These are phyloP conservation scores for Ctenomys sociabilis DNA, from an alignment of 2,113 vertebrate genomes.

Conservation along the genomic window DNA sequence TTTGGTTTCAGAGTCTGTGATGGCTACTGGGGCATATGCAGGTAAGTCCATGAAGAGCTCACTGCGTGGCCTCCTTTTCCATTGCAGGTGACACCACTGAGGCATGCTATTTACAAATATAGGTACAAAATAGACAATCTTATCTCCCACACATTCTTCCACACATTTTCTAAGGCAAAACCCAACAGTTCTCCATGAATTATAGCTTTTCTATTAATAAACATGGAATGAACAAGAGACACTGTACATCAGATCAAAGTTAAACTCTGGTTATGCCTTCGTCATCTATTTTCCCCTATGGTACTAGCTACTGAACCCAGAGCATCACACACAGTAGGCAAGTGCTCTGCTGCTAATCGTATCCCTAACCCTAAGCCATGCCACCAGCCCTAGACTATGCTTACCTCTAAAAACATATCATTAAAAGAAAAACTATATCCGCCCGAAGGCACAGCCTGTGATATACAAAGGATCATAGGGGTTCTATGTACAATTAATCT, in stretches of 20 bases:
- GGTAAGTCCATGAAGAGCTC: neutral
- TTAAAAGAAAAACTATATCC: constrained; percentile 8
- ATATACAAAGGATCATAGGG: neutral
- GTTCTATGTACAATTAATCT: neutral
- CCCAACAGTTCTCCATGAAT: neutral
- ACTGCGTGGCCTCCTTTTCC: neutral
- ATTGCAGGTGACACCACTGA: neutral
- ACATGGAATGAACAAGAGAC: neutral
- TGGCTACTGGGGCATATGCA: too few species aligned
- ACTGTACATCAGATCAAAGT: neutral
- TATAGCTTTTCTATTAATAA: neutral
- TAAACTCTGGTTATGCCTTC: neutral
- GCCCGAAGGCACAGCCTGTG: neutral
- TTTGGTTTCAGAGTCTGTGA: neutral
- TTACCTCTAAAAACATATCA: neutral
- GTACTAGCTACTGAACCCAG: neutral
- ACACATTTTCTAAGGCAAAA: neutral
- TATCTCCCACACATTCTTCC: neutral
- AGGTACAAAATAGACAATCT: neutral
- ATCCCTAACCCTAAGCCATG: neutral
- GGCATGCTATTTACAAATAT: neutral
- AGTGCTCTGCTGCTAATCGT: neutral
- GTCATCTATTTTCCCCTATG: neutral
- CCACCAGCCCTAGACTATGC: neutral
- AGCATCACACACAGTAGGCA: neutral